phyloP scores from a whole-genome alignment of 2,888 invertebrate species.

The Miltochrista miniata region DNA sequence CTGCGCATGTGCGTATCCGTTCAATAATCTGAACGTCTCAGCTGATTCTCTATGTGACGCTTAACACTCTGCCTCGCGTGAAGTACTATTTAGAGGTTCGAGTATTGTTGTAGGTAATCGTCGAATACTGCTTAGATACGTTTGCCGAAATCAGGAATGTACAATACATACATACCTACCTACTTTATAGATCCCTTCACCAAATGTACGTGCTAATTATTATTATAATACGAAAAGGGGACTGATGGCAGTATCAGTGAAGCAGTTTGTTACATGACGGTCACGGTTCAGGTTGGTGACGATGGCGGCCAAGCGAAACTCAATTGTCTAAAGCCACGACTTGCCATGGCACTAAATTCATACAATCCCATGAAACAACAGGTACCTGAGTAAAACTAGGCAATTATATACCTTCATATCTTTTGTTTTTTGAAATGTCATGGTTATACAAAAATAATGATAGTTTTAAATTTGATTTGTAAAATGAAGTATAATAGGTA shows the following conservation, averaged over 20 bases:
- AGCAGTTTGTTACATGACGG: slow-evolving; percentile 21
- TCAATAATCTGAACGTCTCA: slow-evolving; percentile 67
- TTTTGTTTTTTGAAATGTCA: too few species aligned
- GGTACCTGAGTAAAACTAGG: slow-evolving; percentile 10
- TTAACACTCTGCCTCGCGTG: neutral
- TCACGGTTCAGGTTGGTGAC: slow-evolving; percentile 33
- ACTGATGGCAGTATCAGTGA: slow-evolving; percentile 20
- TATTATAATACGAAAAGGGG: slow-evolving; percentile 3
- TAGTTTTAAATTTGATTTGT: too few species aligned
- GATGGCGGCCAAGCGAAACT: slow-evolving; percentile 41
- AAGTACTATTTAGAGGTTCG: neutral
- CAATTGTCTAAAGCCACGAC: slow-evolving; percentile 48
- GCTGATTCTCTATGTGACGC: slow-evolving; percentile 47
- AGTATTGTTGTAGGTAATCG: neutral
- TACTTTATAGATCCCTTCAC: too few species aligned
- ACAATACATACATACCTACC: neutral
- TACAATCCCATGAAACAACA: slow-evolving; percentile 12
- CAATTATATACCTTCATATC: too few species aligned
- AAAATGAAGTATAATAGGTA: too few species aligned
- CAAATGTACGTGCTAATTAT: neutral
- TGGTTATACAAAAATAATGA: too few species aligned
- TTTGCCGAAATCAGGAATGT: neutral
- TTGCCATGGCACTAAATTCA: slow-evolving; percentile 19
- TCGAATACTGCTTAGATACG: neutral
- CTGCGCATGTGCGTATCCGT: slow-evolving; percentile 72